Evolutionary conservation across 2,888 invertebrate genomes (phyloP), one percentile per base, ranked within the genome.

Genomic region (Odontothrips loti): DNA sequence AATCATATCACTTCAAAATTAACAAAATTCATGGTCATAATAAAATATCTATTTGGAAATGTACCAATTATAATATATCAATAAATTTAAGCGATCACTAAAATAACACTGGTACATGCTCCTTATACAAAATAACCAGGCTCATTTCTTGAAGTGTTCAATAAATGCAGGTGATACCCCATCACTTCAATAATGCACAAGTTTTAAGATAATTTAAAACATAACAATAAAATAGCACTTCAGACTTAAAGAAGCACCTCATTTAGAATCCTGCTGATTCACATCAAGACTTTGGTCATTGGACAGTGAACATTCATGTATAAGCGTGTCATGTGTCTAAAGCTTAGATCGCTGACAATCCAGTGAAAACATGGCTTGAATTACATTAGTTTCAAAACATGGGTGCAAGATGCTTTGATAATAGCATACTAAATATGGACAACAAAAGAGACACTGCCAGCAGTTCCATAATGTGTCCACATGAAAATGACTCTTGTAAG

Each of bases 141-240:
- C 15, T 58, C 58, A 68, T 68, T 23, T 68, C 11, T 6, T 20
- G 68, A 68, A 58, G 58, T 68, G 68, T 23, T 68, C n/a, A 68
- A 68, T 68, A 68, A 68, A 68, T 68, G 68, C 68, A 68, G 23
- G 68, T 68, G 23, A 23, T 68, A 68, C 23, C 51, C 51, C 11
- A 68, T 68, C 68, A 68, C 68, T 68, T 68, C n/a, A 68, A 68
- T 68, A 68, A 68, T 68, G 68, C 68, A 23, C 68, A 68, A 68
- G n/a, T 20, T 68, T n/a, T 23, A 68, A 68, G 11, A 68, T 6
- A 68, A 63, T 63, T 68, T 68, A 68, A 68, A 68, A 68, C 68
- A 68, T 68, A 68, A 68, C 68, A 68, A 68, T 68, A 68, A 68
- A 68, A 68, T 9, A 68, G 68, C 23, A 68, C 68, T 68, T 68